phyloP scores from a whole-genome alignment of 2,113 vertebrate genomes.

The Probosciger aterrimus region DNA sequence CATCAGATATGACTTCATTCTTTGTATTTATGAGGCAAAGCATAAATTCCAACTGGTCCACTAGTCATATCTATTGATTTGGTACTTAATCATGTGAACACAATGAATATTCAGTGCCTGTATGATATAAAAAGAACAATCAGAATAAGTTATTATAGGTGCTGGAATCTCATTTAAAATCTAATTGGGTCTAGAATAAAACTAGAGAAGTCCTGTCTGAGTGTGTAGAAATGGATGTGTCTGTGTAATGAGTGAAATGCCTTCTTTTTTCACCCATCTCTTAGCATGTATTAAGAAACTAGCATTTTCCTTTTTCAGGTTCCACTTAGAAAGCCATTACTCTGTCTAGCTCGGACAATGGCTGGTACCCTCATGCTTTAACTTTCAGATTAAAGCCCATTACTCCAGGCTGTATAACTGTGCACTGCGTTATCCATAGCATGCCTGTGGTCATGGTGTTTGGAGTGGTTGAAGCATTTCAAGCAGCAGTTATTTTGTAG shows the following conservation, averaged over 20 bases:
- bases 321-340: background rate
- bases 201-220: constrained; percentile 64
- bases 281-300: background rate
- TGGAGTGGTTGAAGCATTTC: background rate
- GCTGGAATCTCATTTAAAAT: constrained; percentile 79
- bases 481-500: background rate
- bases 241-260: constrained; percentile 26
- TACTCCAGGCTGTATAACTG: background rate
- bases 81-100: constrained; percentile 72
- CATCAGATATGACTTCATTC: constrained; percentile 51
- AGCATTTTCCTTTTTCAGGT: background rate
- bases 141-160: constrained; percentile 79
- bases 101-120: constrained; percentile 73
- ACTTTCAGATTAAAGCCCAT: background rate
- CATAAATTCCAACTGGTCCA: constrained; percentile 60
- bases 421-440: background rate
- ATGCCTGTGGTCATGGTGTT: fast-evolving
- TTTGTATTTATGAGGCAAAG: constrained; percentile 57
- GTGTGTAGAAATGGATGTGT: constrained; percentile 64
- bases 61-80: constrained; percentile 68
- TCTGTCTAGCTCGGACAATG: background rate
- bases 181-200: constrained; percentile 77
- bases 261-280: constrained; percentile 25
- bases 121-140: constrained; percentile 80
- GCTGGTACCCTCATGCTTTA: background rate